Conservation (phyloP, 2,888 invertebrate genomes). For the Epicampocera succincta region DNA sequence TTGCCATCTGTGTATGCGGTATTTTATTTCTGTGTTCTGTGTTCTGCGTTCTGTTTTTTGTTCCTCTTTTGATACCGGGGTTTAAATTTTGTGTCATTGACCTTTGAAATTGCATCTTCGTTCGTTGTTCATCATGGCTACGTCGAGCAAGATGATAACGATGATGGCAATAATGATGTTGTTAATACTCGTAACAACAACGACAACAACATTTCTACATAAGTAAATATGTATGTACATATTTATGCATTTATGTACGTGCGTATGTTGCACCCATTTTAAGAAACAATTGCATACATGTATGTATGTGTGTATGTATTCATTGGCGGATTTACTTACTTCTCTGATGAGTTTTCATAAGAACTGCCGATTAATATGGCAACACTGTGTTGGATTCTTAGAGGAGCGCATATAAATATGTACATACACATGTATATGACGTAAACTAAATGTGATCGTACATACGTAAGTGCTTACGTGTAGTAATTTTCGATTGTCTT, state of each 20-base stretch:
- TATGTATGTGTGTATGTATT: neutral
- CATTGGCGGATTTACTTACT: too few relatives aligned
- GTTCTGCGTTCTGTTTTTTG: constrained; percentile 29
- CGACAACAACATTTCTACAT: constrained; percentile 30
- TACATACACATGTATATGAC: too few relatives aligned
- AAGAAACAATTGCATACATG: neutral
- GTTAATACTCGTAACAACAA: constrained; percentile 32
- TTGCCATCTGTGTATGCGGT: constrained; percentile 20
- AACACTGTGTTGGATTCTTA: too few relatives aligned
- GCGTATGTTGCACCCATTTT: neutral
- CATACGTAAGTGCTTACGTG: too few relatives aligned
- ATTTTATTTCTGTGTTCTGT: constrained; percentile 26
- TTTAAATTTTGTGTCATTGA: constrained; percentile 71
- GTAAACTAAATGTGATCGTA: too few relatives aligned
- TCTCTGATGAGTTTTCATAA: too few relatives aligned
- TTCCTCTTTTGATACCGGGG: constrained; percentile 68
- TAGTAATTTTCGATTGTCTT: too few relatives aligned
- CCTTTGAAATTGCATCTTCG: constrained; percentile 71
- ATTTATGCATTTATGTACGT: too few relatives aligned
- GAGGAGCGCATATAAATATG: too few relatives aligned
- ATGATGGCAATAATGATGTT: constrained; percentile 35
- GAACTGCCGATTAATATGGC: too few relatives aligned
- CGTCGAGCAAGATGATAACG: neutral
- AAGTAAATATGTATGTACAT: constrained; percentile 23
- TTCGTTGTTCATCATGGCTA: constrained; percentile 29